A percentile compares a stretch with the other conserved stretches of the same genome.
Conservation (phyloP, 2,888 invertebrate genomes). For the Amphipyra berbera region DNA sequence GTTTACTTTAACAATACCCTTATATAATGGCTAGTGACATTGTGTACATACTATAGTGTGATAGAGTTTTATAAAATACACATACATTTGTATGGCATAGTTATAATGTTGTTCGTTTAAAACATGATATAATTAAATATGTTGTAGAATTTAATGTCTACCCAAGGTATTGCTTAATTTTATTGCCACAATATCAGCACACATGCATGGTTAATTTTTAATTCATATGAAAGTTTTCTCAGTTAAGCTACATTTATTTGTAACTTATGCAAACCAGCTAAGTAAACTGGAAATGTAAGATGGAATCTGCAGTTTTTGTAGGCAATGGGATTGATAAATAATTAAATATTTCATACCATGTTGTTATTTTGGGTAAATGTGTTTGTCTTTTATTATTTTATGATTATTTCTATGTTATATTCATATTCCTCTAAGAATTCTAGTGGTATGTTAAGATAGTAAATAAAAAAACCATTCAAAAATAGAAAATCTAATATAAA, state of each 20-base stretch:
- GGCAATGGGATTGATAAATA: no score
- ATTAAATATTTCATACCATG: background rate
- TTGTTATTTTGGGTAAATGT: no score
- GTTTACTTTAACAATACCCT: conserved; percentile 46
- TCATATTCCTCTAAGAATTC: no score
- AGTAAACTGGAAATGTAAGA: no score
- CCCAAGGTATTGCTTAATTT: background rate
- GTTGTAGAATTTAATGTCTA: background rate
- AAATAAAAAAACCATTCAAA: no score
- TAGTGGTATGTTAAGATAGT: background rate
- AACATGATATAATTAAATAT: conserved; percentile 17
- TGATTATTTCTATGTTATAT: no score
- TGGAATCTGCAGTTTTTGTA: no score
- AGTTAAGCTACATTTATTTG: no score
- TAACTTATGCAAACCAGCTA: no score
- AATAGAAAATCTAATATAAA: background rate
- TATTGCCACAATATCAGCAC: background rate
- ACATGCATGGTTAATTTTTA: background rate
- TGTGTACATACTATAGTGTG: conserved; percentile 14
- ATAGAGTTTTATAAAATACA: conserved; percentile 17
- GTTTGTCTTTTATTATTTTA: no score
- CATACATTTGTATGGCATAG: conserved; percentile 5
- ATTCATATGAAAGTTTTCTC: background rate
- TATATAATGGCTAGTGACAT: conserved; percentile 29
- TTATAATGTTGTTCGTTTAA: conserved; percentile 1